phyloP scores from a whole-genome alignment of 1,140 invertebrate species.

The Cepaea nemoralis region DNA sequence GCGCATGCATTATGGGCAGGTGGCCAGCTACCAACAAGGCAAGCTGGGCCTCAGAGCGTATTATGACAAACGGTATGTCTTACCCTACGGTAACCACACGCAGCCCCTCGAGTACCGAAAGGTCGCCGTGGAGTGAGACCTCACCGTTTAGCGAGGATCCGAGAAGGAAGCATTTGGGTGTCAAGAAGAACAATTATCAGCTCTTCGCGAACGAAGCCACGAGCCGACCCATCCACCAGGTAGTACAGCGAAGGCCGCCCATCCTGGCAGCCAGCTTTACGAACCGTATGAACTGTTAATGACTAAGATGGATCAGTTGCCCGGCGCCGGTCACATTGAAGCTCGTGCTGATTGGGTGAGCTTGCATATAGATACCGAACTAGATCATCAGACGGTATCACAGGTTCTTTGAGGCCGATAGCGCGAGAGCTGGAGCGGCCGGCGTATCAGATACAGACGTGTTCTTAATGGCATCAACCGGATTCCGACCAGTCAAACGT shows the following conservation, averaged over 20 bases:
- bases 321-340: conserved; percentile 42
- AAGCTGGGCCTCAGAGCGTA: too few relatives aligned
- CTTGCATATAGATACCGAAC: conserved; percentile 42
- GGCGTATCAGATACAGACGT: too few relatives aligned
- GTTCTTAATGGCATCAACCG: too few relatives aligned
- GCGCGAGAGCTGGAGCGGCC: too few relatives aligned
- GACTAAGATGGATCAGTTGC: conserved; percentile 36
- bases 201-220: conserved; percentile 48
- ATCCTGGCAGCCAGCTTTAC: conserved; percentile 1
- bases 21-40: too few relatives aligned
- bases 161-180: conserved; percentile 36
- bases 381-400: not conserved
- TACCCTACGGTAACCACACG: too few relatives aligned
- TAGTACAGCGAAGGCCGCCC: conserved; percentile 43
- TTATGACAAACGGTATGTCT: too few relatives aligned
- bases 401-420: conserved; percentile 26
- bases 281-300: conserved; percentile 21
- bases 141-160: not conserved
- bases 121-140: too few relatives aligned
- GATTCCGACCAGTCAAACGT: too few relatives aligned
- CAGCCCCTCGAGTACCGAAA: too few relatives aligned
- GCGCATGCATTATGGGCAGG: too few relatives aligned
- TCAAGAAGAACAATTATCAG: conserved; percentile 37
- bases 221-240: conserved; percentile 32
- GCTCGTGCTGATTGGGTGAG: conserved; percentile 28